Conservation (phyloP, 2,113 vertebrate genomes). For the Pelusios castaneus region DNA sequence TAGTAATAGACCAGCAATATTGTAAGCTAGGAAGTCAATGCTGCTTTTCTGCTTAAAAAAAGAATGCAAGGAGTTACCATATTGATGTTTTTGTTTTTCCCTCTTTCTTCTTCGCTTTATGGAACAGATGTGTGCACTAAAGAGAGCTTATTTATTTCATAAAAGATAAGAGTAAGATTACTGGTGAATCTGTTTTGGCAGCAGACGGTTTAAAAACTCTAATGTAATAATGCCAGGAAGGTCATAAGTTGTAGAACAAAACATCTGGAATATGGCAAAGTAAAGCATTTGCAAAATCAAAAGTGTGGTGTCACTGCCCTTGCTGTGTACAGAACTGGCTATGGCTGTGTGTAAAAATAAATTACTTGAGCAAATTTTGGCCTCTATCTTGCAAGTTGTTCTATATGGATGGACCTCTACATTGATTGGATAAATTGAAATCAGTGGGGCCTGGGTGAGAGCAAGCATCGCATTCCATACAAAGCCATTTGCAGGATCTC, state of each 20-base stretch:
- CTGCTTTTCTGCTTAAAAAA: background rate
- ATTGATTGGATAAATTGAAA: background rate
- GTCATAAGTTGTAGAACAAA: background rate
- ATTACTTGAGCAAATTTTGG: background rate
- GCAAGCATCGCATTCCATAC: background rate
- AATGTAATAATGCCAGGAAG: background rate
- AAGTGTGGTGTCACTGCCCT: background rate
- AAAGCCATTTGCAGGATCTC: background rate
- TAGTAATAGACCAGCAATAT: too few relatives aligned
- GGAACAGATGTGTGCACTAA: background rate
- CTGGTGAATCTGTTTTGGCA: background rate
- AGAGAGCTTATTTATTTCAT: background rate
- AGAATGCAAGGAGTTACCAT: background rate
- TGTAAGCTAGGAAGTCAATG: too few relatives aligned
- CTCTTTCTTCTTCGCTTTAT: background rate
- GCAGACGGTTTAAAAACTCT: background rate
- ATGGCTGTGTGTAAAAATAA: background rate
- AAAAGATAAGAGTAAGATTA: background rate
- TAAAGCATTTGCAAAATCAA: background rate
- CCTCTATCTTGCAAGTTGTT: background rate
- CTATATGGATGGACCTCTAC: background rate
- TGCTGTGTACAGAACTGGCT: background rate
- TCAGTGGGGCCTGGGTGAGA: fast-evolving
- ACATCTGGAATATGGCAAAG: background rate
- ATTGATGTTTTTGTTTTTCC: background rate